A percentile compares a stretch with the other conserved stretches of the same genome.
These are phyloP conservation scores for Panagrolaimus sp. DNA, from an alignment of 1,140 invertebrate genomes.

Conservation along the genomic window DNA sequence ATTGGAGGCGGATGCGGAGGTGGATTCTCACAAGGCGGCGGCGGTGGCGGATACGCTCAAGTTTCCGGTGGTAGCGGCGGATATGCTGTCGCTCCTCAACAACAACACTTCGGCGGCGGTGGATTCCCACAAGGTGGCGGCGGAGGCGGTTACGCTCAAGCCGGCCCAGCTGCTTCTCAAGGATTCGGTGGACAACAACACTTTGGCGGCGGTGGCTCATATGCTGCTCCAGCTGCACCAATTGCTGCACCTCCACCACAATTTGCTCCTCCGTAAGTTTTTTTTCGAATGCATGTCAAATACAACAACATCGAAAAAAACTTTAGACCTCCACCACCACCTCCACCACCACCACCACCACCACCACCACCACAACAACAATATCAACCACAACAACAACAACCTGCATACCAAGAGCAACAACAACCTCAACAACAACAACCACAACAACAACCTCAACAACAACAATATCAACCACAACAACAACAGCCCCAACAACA, in stretches of 20 bases:
- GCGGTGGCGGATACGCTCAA: not conserved
- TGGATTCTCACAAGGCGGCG: not conserved
- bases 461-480: not conserved
- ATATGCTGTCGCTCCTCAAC: slow-evolving; percentile 7
- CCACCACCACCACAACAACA: no score
- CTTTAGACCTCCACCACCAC: not conserved
- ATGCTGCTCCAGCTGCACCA: not conserved
- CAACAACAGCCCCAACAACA: no score
- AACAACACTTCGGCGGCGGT: not conserved
- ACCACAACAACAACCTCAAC: not conserved
- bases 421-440: not conserved
- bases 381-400: no score
- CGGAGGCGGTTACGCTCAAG: no score
- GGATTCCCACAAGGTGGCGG: no score
- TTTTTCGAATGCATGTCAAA: not conserved
- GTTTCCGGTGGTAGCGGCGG: slow-evolving; percentile 1
- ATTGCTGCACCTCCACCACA: slow-evolving; percentile 3
- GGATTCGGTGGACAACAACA: no score
- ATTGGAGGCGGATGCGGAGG: no score
- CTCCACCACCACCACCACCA: no score
- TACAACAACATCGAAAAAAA: not conserved
- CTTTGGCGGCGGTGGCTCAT: slow-evolving; percentile 1
- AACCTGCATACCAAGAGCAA: not conserved
- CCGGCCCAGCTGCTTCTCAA: no score
- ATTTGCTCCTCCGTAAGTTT: not conserved